Evolutionary conservation across 2,113 vertebrate genomes (phyloP), one percentile per base, ranked within the genome.

Genomic region (Brachyhypopomus occidentalis): DNA sequence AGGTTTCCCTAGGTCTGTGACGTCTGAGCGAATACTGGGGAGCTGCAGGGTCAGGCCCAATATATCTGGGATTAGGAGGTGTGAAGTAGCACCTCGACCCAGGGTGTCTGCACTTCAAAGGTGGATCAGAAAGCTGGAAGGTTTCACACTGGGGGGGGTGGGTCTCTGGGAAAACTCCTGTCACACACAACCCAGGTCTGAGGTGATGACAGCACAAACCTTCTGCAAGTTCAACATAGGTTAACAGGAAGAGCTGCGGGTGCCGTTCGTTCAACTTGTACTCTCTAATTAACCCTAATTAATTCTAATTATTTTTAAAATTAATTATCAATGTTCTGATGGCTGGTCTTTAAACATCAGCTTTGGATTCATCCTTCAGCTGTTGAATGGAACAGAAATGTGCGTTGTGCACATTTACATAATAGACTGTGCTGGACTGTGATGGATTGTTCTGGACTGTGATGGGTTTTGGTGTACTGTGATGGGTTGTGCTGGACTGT

Each of bases 141-240:
- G 86, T 78, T 78, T 87, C 78, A 52, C 60, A 88, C 91, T 90
- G 79, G 58, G 74, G 86, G 85, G 90, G 93, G 94, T 93, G 94
- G 90, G 89, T 90, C 91, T 92, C 93, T 94, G 88, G 82, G 85
- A 87, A 82, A 71, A 45, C 8, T 76, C 80, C 67, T 63, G 41
- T 58, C 52, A 25, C 25, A 34, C n/a, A 56, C 6, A 45, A 55
- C 72, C 59, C 80, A 62, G 34, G 66, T 71, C 34, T 63, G 72
- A 70, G 73, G 63, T 62, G 72, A 36, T 8, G 52, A 80, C 30
- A 6, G 6, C 45, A 45, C 48, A 60, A 71, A 22, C 74, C 38
- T 19, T 25, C 19, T 56, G 20, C 9, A 75, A 66, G 79, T 67
- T 81, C 48, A 80, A 62, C 30, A 79, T 62, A 56, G 1, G 34